Evolutionary conservation across 1,140 invertebrate genomes (phyloP).

Genomic region (Macrocentrus cingulum): DNA sequence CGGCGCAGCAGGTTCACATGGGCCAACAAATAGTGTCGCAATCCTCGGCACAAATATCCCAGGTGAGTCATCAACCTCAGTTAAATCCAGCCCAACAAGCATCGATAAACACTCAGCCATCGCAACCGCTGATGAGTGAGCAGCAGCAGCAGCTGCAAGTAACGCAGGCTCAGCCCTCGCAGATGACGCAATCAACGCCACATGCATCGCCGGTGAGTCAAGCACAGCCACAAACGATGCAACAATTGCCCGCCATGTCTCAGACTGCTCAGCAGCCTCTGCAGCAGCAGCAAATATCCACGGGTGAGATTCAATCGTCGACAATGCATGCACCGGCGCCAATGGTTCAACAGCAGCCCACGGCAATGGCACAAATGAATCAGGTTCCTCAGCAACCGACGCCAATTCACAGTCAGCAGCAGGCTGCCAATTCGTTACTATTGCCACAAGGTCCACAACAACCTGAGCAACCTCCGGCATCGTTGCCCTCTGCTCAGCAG

Average conservation of each 20-base stretch:
- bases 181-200: conserved; percentile 30
- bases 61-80: conserved; percentile 43
- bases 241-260: conserved; percentile 6
- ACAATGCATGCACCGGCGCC: conserved; percentile 19
- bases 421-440: conserved; percentile 36
- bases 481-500: conserved; percentile 15
- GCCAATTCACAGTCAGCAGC: conserved; percentile 38
- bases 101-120: conserved; percentile 35
- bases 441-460: conserved; percentile 33
- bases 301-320: not conserved
- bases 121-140: conserved; percentile 32
- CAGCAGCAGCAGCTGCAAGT: conserved; percentile 35
- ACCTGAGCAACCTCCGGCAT: conserved; percentile 9
- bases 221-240: conserved; percentile 35
- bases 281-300: not conserved
- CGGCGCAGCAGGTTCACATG: conserved; percentile 31
- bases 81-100: conserved; percentile 32
- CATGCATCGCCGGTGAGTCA: conserved; percentile 31
- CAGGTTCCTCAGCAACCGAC: conserved; percentile 25
- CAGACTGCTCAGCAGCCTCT: not conserved
- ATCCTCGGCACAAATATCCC: conserved; percentile 18
- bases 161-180: conserved; percentile 29
- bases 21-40: conserved; percentile 32
- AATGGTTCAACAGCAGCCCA: conserved; percentile 9
- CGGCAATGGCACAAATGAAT: conserved; percentile 37